A percentile compares a stretch with the other conserved stretches of the same genome.
Conservation (phyloP, 2,113 vertebrate genomes). For the Menidia beryllina region DNA sequence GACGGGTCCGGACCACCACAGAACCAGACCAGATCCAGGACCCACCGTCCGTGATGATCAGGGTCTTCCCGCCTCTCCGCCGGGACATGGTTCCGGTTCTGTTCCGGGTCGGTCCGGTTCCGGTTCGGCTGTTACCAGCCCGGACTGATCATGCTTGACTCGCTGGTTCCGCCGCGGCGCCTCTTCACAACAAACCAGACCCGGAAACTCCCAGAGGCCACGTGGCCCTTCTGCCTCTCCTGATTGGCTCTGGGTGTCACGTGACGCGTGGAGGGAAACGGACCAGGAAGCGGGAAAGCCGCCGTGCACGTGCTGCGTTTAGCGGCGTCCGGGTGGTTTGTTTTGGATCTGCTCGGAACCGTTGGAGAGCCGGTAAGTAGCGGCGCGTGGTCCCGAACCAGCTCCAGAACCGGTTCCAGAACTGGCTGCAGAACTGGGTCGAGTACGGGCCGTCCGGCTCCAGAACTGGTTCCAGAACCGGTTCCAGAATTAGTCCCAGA, state of each 20-base stretch:
- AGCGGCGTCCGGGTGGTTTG: not conserved
- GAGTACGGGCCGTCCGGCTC: too few species aligned
- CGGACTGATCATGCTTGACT: not conserved
- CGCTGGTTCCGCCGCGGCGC: not conserved
- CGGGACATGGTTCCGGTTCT: constrained; percentile 64
- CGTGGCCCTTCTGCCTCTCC: constrained; percentile 19
- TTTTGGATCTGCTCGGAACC: not conserved
- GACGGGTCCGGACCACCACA: not conserved
- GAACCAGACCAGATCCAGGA: not conserved
- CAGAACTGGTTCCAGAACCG: too few species aligned
- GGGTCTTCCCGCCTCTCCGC: constrained; percentile 54
- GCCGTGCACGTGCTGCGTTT: not conserved
- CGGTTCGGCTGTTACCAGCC: not conserved
- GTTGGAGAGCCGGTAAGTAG: not conserved
- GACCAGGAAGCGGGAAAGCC: not conserved
- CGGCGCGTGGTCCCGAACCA: too few species aligned
- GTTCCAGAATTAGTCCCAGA: too few species aligned
- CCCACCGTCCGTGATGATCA: constrained; percentile 79
- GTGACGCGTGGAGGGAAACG: constrained; percentile 9
- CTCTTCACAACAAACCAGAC: not conserved
- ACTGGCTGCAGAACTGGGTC: too few species aligned
- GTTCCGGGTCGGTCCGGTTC: not conserved
- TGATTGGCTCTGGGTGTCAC: constrained; percentile 36
- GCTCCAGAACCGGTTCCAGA: too few species aligned
- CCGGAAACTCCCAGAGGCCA: constrained; percentile 50